Base-by-base conservation (phyloP, 2,797 vertebrate genomes). In the Ctenopoma multispine region DNA sequence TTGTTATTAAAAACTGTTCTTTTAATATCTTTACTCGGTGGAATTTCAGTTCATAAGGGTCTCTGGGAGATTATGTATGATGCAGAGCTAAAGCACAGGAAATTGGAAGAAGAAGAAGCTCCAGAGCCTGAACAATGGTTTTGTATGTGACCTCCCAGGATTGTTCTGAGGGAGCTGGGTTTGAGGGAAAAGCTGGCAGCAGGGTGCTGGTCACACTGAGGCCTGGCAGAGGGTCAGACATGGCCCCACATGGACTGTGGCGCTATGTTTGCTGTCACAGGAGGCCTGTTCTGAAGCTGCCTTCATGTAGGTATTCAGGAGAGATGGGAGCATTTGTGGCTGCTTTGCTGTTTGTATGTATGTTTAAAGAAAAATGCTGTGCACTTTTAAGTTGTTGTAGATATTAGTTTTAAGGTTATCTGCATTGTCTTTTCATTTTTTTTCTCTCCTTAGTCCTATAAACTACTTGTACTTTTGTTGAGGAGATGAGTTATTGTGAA, bases 251-350 rank as follows among this genome's bases (percentile, higher is more conserved):
- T 1, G 77, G 81, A 85, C 87, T 93, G 74, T 91, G 93, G 86
- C 80, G 69, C 72, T 95, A 93, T 54, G 83, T 95, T 57, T 95
- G 91, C 90, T 96, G 94, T 87, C 92, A 94, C 75, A 95, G 60
- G 74, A 96, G 79, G 76, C 87, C 86, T 55, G 82, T 48, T 20
- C 79, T 90, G 72, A 90, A 80, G 21, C 49, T 71, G 77, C 83
- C 93, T 75, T 73, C 87, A 89, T 91, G 92, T 94, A 95, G 86
- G 93, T 93, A 87, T 66, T 46, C 23, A 10, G 15, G 13, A 53
- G 43, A 5, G 34, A 47, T 13, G 38, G 40, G 36, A 23, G 0
- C 13, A 27, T 47, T 11, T 44, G 5, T 18, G 41, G 29, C 43
- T 54, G 41, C 38, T 18, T 34, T 6, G 5, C 7, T 44, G 21